These are phyloP conservation scores for Ernsta delagoae DNA, from an alignment of 2,888 invertebrate genomes.

Conservation along the genomic window DNA sequence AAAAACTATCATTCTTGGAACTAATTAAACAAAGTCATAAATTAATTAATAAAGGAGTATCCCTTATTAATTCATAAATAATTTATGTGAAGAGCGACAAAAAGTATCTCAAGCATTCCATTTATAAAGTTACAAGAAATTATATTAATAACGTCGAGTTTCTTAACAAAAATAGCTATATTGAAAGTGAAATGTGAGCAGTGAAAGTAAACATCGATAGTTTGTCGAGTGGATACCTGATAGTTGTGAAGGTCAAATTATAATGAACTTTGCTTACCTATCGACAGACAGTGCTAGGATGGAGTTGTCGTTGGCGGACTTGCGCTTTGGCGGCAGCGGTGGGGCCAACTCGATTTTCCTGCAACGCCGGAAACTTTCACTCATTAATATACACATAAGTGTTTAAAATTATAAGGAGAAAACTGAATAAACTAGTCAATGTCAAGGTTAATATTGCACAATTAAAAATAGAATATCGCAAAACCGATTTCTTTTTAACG, in stretches of 20 bases:
- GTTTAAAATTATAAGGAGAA: slow-evolving; percentile 39
- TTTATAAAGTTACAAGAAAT: neutral
- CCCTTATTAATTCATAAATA: neutral
- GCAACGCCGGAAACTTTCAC: slow-evolving; percentile 61
- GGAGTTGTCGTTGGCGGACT: slow-evolving; percentile 80
- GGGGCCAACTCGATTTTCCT: slow-evolving; percentile 89
- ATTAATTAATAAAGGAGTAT: too few species aligned
- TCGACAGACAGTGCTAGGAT: slow-evolving; percentile 84
- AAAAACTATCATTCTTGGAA: too few species aligned
- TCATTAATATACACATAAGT: slow-evolving; percentile 39
- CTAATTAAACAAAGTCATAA: too few species aligned
- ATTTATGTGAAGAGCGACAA: slow-evolving; percentile 6
- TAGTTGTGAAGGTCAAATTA: slow-evolving; percentile 23
- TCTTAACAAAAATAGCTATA: slow-evolving; percentile 1
- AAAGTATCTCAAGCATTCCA: neutral
- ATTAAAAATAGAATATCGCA: neutral
- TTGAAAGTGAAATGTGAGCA: slow-evolving; percentile 22
- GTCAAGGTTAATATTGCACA: slow-evolving; percentile 37
- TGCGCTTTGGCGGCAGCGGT: slow-evolving; percentile 91
- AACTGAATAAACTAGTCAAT: slow-evolving; percentile 41
- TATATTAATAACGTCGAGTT: neutral
- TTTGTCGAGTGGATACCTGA: slow-evolving; percentile 12
- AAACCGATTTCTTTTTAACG: slow-evolving; percentile 3
- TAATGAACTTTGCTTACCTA: slow-evolving; percentile 75
- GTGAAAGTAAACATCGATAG: slow-evolving; percentile 27